Conservation (phyloP, 2,113 vertebrate genomes). For the Sinocyclocheilus rhinocerous region DNA sequence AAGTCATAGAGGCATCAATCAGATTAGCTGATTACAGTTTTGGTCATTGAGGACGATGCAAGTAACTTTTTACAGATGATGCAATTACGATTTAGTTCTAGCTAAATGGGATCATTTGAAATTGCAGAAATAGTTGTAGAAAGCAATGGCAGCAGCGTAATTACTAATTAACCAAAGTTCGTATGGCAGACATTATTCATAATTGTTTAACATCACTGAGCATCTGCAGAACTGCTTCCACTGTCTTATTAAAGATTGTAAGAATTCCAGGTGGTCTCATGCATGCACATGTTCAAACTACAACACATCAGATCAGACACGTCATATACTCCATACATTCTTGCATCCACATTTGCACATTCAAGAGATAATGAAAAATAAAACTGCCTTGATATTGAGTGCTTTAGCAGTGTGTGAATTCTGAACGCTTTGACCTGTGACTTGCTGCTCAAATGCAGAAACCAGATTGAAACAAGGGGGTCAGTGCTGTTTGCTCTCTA, state of each 20-base stretch:
- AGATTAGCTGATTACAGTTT: not conserved
- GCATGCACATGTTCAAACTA: not conserved
- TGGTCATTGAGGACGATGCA: not conserved
- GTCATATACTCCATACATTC: not conserved
- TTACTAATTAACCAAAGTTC: not conserved
- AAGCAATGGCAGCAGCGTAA: not conserved
- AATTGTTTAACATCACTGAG: slow-evolving; percentile 1
- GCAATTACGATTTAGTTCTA: not conserved
- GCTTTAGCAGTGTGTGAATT: slow-evolving; percentile 28
- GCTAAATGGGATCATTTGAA: not conserved
- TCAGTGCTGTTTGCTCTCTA: slow-evolving; percentile 61
- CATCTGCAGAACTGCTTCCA: not conserved
- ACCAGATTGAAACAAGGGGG: slow-evolving; percentile 54
- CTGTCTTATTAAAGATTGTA: not conserved
- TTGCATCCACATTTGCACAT: slow-evolving; percentile 13
- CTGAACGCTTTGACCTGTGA: slow-evolving; percentile 51
- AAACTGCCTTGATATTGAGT: slow-evolving; percentile 19
- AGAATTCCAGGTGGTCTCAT: not conserved
- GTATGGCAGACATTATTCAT: not conserved
- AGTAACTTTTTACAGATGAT: not conserved
- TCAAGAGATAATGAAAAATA: slow-evolving; percentile 4
- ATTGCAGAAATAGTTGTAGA: not conserved
- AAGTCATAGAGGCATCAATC: not conserved
- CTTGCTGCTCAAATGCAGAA: slow-evolving; percentile 50
- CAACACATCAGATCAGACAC: not conserved